Conservation (phyloP, 2,888 invertebrate genomes). For the Sphecodes monilicornis region DNA sequence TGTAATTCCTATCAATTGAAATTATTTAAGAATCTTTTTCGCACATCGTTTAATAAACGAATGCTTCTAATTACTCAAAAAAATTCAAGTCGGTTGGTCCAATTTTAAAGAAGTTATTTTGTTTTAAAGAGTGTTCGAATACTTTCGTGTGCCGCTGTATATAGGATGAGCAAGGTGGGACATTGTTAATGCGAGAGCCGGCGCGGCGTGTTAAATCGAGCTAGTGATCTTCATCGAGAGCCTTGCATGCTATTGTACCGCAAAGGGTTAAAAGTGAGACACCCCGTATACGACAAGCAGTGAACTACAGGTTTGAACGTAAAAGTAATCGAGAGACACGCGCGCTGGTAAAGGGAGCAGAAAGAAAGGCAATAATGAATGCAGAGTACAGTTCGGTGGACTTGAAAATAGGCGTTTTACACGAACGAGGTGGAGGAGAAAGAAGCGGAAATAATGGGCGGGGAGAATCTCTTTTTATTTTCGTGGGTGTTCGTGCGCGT, state of each 20-base stretch:
- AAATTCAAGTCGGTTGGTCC: too few relatives aligned
- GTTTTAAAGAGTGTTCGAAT: too few relatives aligned
- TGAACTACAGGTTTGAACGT: constrained; percentile 20
- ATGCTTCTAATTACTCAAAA: too few relatives aligned
- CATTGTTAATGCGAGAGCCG: too few relatives aligned
- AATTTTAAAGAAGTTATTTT: too few relatives aligned
- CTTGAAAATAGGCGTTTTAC: constrained; percentile 58
- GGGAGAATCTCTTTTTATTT: constrained; percentile 46
- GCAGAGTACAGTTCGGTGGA: constrained; percentile 50
- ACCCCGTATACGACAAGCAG: constrained; percentile 6
- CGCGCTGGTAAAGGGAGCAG: background rate
- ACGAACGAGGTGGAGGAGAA: constrained; percentile 50
- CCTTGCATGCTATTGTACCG: background rate
- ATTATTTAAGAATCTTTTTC: too few relatives aligned
- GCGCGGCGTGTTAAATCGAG: background rate
- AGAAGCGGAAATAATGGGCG: constrained; percentile 58
- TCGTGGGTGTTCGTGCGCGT: constrained; percentile 32
- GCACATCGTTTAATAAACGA: too few relatives aligned
- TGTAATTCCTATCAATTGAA: too few relatives aligned
- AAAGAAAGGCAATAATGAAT: constrained; percentile 36
- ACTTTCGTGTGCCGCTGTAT: too few relatives aligned
- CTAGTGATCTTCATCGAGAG: background rate
- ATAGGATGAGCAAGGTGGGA: too few relatives aligned
- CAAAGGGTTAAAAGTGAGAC: constrained; percentile 1
- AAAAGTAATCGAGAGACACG: constrained; percentile 43